Base-by-base conservation (phyloP, 64 coral and sea anemone genomes). In the Acropora tenuis region DNA sequence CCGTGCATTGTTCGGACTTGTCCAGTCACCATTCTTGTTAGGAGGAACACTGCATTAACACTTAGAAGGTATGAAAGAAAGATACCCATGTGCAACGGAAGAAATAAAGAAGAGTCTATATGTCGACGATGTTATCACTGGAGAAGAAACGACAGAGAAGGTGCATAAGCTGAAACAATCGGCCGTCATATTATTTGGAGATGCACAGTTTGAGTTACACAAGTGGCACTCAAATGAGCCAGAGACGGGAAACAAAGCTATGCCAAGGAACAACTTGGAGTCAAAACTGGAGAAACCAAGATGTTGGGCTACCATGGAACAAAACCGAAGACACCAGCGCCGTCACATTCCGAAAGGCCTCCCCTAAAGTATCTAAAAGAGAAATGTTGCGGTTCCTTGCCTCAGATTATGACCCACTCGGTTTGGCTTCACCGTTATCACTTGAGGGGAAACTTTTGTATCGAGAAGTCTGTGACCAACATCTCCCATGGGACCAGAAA, bases 81-180 rank as follows among this genome's bases (percentile, higher is more conserved):
- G 17, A 42, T 93, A 93, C 73, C 91, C 83, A 52, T 58, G n/a
- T 11, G 81, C 43, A 43, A 69, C 77, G 50, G 68, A 77, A n/a
- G 90, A 92, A 66, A 68, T 96, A 17, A 79, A 61, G 17, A 77
- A 90, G 48, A 89, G 86, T 30, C 79, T 92, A 7, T 92, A 92
- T 30, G 86, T 96, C 2, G 86, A 92, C 77, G 90, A 96, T 78
- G 44, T 92, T 12, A 86, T 92, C 50, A 76, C 89, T 9, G 82
- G 74, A 15, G 89, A 89, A 83, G 83, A 88, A 11, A 90, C 76
- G 6, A 16, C 50, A 11, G 40, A 77, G n/a, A 59, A 78, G 58
- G 73, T 82, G 20, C 4, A 52, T 17, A 44, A 77, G 18, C 71
- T 92, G 9, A 85, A 92, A 78, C 80, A 92, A 77, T 20, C 80